Base-by-base conservation (phyloP, 2,797 vertebrate genomes). In the Enteromius thamalakanensis region DNA sequence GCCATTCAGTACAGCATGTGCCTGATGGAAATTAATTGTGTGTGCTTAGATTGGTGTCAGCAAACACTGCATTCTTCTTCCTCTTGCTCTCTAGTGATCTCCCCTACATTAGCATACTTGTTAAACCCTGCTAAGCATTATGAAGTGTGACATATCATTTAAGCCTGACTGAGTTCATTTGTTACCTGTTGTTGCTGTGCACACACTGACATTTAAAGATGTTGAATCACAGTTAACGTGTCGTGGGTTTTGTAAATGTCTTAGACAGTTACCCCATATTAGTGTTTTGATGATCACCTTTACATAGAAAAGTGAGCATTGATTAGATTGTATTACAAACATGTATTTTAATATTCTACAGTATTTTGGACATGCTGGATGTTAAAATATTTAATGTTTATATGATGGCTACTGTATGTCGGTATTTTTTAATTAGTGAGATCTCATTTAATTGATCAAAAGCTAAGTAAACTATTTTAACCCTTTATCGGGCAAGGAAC, bases 91-190 rank as follows among this genome's bases (percentile, higher is more conserved):
- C 75, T 84, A 80, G 79, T 58, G 78, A 80, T 81, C 85, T 85
- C 71, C 76, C 21, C 29, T 37, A 83, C 53, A 81, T 87, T 87
- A 67, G 81, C 83, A 84, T 85, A 68, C 78, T 79, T 60, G 65
- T 85, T 89, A 86, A 79, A 76, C 69, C 65, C 64, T 60, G 65
- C 78, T 86, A 83, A 85, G 81, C 40, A 80, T 85, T 85, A 77
- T 82, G 79, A 85, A 71, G 83, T 62, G 29, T 85, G 82, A 79
- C 83, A 81, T 86, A 79, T 84, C 58, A 81, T 72, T 83, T 76
- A 51, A 76, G 83, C 70, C 34, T 67, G 78, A 87, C 83, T 86
- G 37, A 78, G 85, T 87, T 81, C 62, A 69, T 62, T 70, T 64
- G 37, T 82, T 80, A 76, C 62, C 23, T 17, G 74, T 49, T 71